Evolutionary conservation across 1,140 invertebrate species (phyloP).

Genomic region (Ditylenchus dipsaci): DNA sequence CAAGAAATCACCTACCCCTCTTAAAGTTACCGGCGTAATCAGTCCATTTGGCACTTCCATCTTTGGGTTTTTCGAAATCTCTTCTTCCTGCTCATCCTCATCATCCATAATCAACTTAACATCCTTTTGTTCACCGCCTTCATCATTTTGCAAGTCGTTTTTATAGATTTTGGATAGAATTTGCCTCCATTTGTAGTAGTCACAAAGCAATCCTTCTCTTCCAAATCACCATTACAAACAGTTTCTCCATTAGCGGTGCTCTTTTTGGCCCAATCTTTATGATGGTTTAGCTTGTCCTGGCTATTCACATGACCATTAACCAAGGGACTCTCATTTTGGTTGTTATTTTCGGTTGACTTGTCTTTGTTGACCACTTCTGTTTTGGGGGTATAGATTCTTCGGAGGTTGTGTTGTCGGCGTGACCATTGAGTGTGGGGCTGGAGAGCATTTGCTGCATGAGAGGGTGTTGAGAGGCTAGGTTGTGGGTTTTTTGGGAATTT

Average conservation of each 20-base stretch:
- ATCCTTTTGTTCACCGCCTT: background rate
- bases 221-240: too few relatives aligned
- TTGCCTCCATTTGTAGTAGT: constrained; percentile 4
- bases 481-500: background rate
- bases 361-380: too few relatives aligned
- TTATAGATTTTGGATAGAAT: background rate
- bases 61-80: background rate
- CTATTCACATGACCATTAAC: too few relatives aligned
- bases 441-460: constrained; percentile 18
- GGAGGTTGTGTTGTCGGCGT: background rate
- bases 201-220: background rate
- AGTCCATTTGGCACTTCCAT: background rate
- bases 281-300: too few relatives aligned
- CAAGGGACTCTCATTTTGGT: too few relatives aligned
- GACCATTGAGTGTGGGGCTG: background rate
- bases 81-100: background rate
- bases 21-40: background rate
- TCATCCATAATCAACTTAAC: background rate
- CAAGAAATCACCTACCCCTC: too few relatives aligned
- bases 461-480: constrained; percentile 9
- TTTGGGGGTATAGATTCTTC: too few relatives aligned
- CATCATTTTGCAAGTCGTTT: background rate
- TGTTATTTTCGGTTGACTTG: too few relatives aligned
- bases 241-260: too few relatives aligned
- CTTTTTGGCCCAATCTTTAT: too few relatives aligned